Evolutionary conservation across 2,113 vertebrate genomes (phyloP), one percentile per base, ranked within the genome.

Genomic region (Gasterosteus nipponicus): DNA sequence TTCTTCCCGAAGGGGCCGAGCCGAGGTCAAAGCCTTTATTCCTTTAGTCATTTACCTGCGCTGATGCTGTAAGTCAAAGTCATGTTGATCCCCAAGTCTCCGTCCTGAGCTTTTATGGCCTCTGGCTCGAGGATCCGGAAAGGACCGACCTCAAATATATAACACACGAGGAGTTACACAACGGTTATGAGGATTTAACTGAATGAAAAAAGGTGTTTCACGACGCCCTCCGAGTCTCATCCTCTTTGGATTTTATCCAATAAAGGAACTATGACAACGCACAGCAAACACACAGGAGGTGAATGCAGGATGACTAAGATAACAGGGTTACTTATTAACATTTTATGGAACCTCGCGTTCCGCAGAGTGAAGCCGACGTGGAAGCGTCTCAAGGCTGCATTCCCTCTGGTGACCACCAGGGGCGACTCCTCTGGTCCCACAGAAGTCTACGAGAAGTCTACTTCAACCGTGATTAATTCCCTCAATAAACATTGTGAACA

Each of bases 81-180:
- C 82, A 91, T 51, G 62, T 95, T 93, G 83, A 96, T 93, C 39
- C 95, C 95, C 0, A 0, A 87, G 77, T 96, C 95, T 63, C 94
- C 95, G 70, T 96, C 95, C 86, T 89, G 89, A 77, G 95, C 95
- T 47, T 89, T 61, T 64, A 96, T 93, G 0, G 82, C 35, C 31
- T 92, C 94, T 46, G 95, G 95, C 16, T 67, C 54, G 64, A 94
- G 44, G 41, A 46, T 0, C 29, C 8, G 19, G 3, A 95, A 73
- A 33, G 0, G 5, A 12, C 93, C 93, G 0, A 0, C 1, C 95
- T 96, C 58, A 72, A 86, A 76, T 49, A 26, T 31, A 31, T 1
- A 41, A 74, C 0, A 22, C 4, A 51, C n/a, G 12, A 26, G 15
- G 39, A 18, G 11, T 58, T 59, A 3, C 10, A 10, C 16, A 15